Evolutionary conservation across 1,140 invertebrate genomes (phyloP).

Genomic region (Eulimnadia texana): DNA sequence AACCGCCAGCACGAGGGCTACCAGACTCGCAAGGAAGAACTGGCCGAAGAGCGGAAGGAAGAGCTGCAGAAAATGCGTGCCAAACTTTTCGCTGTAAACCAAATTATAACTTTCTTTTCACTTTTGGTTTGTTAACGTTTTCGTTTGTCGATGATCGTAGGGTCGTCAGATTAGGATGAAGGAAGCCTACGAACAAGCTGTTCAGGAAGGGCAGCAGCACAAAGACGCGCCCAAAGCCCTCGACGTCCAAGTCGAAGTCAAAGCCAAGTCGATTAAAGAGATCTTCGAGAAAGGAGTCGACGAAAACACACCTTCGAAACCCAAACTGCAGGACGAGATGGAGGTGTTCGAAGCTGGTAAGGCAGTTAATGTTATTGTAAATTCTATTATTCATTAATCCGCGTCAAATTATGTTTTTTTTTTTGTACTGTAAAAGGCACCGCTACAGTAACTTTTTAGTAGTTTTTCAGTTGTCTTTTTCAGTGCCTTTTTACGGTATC

Average conservation of each 20-base stretch:
- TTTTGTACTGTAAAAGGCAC: no score
- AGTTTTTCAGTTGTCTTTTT: no score
- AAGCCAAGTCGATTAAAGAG: conserved; percentile 10
- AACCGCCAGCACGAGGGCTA: conserved; percentile 43
- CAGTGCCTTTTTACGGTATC: no score
- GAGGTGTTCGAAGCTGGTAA: conserved; percentile 68
- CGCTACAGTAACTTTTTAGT: no score
- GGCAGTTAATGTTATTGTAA: conserved; percentile 9
- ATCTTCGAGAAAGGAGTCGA: conserved; percentile 37
- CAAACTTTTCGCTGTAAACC: conserved; percentile 63
- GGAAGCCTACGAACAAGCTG: conserved; percentile 78
- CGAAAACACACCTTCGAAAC: conserved; percentile 32
- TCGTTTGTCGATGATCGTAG: conserved; percentile 31
- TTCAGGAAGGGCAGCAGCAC: conserved; percentile 45
- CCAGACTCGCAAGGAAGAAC: conserved; percentile 42
- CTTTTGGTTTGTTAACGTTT: background rate
- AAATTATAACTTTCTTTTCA: no score
- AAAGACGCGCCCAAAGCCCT: conserved; percentile 5
- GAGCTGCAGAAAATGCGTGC: conserved; percentile 72
- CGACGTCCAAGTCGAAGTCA: background rate
- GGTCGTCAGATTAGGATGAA: conserved; percentile 81
- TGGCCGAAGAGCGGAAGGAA: conserved; percentile 66
- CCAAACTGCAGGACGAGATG: conserved; percentile 44
- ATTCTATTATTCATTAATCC: background rate
- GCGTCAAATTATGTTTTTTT: no score